Percentiles rank a stretch among this genome's conserved stretches.
Evolutionary conservation across 2,113 vertebrate genomes (phyloP).

Genomic region (Athene noctua): DNA sequence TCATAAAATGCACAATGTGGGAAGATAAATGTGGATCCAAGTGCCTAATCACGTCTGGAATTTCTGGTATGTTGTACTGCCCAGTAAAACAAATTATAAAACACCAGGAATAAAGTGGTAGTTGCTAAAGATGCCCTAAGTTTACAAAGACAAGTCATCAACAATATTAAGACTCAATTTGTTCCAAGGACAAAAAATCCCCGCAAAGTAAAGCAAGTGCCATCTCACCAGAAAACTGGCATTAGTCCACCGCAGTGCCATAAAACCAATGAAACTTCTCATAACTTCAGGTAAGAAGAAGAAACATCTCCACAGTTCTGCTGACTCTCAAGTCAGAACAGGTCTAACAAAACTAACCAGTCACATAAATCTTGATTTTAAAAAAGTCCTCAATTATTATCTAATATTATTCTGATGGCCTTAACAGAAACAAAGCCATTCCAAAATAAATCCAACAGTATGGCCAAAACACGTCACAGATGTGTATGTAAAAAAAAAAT

Average conservation of each 20-base stretch:
- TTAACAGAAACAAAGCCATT: background rate
- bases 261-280: background rate
- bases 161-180: background rate
- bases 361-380: background rate
- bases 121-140: background rate
- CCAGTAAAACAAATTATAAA: background rate
- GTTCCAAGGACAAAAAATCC: background rate
- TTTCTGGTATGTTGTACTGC: background rate
- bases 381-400: background rate
- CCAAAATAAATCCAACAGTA: background rate
- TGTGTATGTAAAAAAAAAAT: background rate
- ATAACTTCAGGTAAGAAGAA: background rate
- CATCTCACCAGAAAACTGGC: background rate
- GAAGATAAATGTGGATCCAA: background rate
- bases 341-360: background rate
- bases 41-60: background rate
- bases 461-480: accelerated
- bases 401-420: background rate
- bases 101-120: background rate
- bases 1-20: background rate
- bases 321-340: background rate
- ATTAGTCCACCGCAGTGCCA: background rate
- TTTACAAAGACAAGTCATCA: background rate
- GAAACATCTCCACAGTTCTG: background rate
- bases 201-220: background rate